Percentiles rank a stretch among this genome's conserved stretches.
Evolutionary conservation across 2,113 vertebrate species (phyloP).

Genomic region (Paramormyrops kingsleyae): DNA sequence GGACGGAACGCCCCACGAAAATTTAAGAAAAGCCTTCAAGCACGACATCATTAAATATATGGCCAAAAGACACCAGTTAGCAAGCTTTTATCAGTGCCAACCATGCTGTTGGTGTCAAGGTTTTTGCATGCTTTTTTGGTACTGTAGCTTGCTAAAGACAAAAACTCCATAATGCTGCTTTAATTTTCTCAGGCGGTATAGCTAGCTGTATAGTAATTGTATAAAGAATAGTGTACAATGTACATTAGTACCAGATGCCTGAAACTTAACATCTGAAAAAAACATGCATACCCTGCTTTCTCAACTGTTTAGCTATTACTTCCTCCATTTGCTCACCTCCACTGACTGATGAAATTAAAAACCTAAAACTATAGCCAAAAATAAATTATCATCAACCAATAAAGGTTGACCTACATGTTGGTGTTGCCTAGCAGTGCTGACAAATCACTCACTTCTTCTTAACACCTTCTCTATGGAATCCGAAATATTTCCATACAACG

Average conservation of each 20-base stretch:
- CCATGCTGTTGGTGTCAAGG: no score
- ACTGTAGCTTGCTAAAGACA: not conserved
- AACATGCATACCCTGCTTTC: no score
- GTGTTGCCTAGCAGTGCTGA: no score
- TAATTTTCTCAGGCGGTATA: not conserved
- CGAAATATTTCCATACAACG: no score
- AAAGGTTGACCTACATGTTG: no score
- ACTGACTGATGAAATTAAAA: not conserved
- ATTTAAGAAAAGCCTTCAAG: not conserved
- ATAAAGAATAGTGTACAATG: not conserved
- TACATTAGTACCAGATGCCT: not conserved
- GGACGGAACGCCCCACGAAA: not conserved
- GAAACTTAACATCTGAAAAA: not conserved
- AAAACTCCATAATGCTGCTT: not conserved
- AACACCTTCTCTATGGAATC: no score
- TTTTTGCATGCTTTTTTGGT: not conserved
- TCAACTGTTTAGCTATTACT: not conserved
- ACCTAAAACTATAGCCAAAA: no score
- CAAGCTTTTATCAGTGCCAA: not conserved
- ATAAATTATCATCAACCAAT: no score
- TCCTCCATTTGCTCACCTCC: not conserved
- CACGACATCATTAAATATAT: not conserved
- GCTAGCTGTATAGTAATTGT: not conserved
- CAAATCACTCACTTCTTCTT: no score
- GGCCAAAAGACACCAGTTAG: not conserved